Base-by-base conservation (phyloP, 2,797 vertebrate genomes). In the Pantherophis vulpinus region DNA sequence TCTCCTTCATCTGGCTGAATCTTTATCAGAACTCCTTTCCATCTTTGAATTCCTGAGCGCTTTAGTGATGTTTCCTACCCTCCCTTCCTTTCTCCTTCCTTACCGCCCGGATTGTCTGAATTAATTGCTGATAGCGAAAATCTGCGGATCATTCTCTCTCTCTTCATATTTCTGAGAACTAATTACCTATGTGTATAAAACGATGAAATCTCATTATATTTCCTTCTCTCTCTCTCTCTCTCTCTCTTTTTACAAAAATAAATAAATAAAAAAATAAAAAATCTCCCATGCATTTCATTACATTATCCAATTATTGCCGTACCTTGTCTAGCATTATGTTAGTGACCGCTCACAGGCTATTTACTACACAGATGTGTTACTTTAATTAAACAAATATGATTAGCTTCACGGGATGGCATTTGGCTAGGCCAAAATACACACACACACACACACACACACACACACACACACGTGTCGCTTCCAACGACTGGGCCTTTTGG, bases 311-410 rank as follows among this genome's bases (percentile, higher is more conserved):
- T 98, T 98, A 97, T 96, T 97, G 95, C 96, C 97, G 93, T 90
- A 94, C 96, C 96, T 97, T 97, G 96, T 97, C 95, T 95, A 97
- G 95, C 97, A 95, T 97, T 98, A 95, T 97, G 96, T 96, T 98
- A 97, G 97, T 97, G 96, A 96, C 97, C 2, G 0, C 97, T 96
- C 96, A 97, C 95, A 18, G 95, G 93, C 95, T 98, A 97, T 97
- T 97, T 98, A 97, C 96, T 97, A 96, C 97, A 97, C 96, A 97
- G 97, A 97, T 97, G 94, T 97, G 97, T 97, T 97, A 97, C 97
- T 98, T 98, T 97, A 98, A 98, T 98, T 98, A 98, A 98, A 98
- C 96, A 97, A 98, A 98, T 97, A 94, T 95, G 97, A 95, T 96
- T 97, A 97, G 91, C 94, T 95, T 96, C 94, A 97, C 90, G 95